Evolutionary conservation across 2,113 vertebrate species (phyloP), one percentile per base, ranked within the genome.

Genomic region (Apeltes quadracus): DNA sequence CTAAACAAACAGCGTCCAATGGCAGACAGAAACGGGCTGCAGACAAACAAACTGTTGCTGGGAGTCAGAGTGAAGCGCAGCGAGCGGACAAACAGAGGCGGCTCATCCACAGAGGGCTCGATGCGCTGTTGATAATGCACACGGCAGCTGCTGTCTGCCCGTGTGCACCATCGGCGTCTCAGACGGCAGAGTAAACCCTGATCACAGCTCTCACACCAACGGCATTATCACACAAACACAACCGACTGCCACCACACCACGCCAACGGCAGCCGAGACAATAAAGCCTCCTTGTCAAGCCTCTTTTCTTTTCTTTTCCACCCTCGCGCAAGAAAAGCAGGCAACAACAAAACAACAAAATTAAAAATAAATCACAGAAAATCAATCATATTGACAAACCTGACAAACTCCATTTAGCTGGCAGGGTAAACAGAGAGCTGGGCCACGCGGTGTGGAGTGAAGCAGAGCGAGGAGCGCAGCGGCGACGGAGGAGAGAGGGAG

Each of bases 371-470:
- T 91, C 93, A 94, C 75, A 90, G 92, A 95, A 95, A 92, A 95
- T 93, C 94, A 93, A 94, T 94, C 93, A 92, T 90, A 94, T 95
- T 95, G 94, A 97, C 96, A 95, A 95, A 97, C 96, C 96, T 97
- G 96, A 95, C 95, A 96, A 96, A 95, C 95, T 97, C 96, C 96
- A 97, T 97, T 96, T 95, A 97, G 95, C 95, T 96, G 96, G 93
- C 94, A 94, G 94, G 91, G 92, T 95, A 95, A 95, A 95, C 92
- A 95, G 93, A 93, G 92, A 87, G 94, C 93, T 90, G 94, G 95
- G 93, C 95, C 93, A 93, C 94, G 95, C 91, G 92, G 93, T 91
- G 91, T 89, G 93, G 93, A 93, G 90, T 87, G 90, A 92, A 92
- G 91, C 90, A 83, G 89, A 91, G 93, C 90, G 90, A 72, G 90